These are phyloP conservation scores for Drosophila koepferae DNA, from an alignment of 2,888 invertebrate species.

Conservation along the genomic window DNA sequence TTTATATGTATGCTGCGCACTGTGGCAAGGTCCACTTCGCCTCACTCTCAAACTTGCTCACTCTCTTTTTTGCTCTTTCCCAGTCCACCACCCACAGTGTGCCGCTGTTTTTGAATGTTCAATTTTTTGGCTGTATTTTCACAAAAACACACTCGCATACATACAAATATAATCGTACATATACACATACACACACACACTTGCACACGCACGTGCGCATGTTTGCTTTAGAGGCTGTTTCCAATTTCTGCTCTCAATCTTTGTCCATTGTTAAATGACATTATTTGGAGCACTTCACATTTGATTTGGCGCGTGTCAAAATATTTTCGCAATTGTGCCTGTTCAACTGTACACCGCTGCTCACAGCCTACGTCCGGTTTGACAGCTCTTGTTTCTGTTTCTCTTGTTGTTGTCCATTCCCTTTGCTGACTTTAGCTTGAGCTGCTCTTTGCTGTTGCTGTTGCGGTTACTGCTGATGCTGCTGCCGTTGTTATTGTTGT, in stretches of 20 bases:
- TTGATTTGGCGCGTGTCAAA: constrained; percentile 66
- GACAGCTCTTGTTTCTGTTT: not conserved
- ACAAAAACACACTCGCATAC: constrained; percentile 4
- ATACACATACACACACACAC: not conserved
- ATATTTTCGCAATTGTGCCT: constrained; percentile 55
- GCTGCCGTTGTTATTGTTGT: not conserved
- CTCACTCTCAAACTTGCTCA: constrained; percentile 10
- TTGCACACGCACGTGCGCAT: constrained; percentile 14
- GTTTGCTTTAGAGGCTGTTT: constrained; percentile 22
- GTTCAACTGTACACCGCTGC: constrained; percentile 24
- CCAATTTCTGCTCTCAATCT: constrained; percentile 44
- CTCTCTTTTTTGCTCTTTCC: not conserved
- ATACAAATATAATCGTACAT: not conserved
- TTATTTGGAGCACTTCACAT: constrained; percentile 70
- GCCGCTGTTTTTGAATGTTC: constrained; percentile 55
- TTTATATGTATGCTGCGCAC: constrained; percentile 29
- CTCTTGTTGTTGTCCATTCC: not conserved
- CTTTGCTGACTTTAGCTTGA: not conserved
- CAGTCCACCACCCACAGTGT: constrained; percentile 6
- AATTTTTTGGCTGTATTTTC: constrained; percentile 46
- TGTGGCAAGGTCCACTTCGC: constrained; percentile 19
- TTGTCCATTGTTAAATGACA: constrained; percentile 67
- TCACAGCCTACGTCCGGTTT: constrained; percentile 4
- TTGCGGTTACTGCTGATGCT: not conserved
- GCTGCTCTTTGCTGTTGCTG: constrained; percentile 1